Evolutionary conservation across 2,797 vertebrate genomes (phyloP).

Genomic region (Gobio occitaniae): DNA sequence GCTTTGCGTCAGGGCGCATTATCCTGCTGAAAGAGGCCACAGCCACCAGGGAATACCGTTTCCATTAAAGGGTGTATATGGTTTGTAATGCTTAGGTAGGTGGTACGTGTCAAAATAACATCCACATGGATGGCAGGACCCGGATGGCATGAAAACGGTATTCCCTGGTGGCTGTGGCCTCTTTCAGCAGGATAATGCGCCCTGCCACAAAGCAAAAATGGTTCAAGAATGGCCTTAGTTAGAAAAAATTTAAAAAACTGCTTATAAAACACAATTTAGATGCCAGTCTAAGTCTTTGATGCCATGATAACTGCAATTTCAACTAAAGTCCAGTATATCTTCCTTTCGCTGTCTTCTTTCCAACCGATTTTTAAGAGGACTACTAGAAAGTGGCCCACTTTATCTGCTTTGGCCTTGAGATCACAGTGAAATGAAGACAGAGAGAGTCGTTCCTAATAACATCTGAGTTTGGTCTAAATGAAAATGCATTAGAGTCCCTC

Average conservation of each 20-base stretch:
- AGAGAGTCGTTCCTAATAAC: conserved; percentile 57
- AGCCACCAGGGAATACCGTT: no score
- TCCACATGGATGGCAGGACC: no score
- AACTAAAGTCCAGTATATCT: background rate
- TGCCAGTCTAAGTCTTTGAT: background rate
- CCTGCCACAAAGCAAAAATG: no score
- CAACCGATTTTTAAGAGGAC: background rate
- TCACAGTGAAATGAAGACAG: conserved; percentile 45
- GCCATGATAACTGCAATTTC: conserved; percentile 5
- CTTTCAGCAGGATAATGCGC: no score
- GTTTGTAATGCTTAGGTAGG: no score
- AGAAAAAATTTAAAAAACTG: background rate
- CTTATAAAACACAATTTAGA: background rate
- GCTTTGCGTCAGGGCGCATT: no score
- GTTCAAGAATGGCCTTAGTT: no score
- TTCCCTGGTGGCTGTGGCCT: no score
- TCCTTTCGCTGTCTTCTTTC: conserved; percentile 5
- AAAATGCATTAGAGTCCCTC: conserved; percentile 73
- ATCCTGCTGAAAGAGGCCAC: no score
- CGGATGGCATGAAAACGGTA: no score
- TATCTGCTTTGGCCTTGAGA: conserved; percentile 44
- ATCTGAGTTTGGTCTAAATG: conserved; percentile 67
- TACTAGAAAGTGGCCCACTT: conserved; percentile 21
- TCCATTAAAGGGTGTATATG: no score
- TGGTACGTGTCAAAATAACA: no score